Evolutionary conservation across 2,113 vertebrate species (phyloP).

Genomic region (Phyllostomus hastatus): DNA sequence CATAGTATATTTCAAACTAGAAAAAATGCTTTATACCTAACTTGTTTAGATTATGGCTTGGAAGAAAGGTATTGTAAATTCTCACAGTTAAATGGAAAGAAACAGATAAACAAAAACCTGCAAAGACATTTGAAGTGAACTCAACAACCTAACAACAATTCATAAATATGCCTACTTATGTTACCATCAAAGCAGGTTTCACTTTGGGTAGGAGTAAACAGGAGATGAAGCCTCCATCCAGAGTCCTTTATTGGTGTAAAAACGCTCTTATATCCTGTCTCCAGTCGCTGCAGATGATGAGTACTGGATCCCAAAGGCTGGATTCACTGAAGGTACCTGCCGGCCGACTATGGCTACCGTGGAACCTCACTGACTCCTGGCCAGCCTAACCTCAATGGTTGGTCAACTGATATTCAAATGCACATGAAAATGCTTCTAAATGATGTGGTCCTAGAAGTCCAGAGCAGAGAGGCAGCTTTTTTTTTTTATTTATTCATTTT

Average conservation of each 20-base stretch:
- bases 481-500: too few relatives aligned
- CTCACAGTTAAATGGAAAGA: neutral
- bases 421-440: neutral
- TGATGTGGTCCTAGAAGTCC: too few relatives aligned
- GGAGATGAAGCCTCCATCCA: neutral
- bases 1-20: neutral
- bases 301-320: neutral
- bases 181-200: neutral
- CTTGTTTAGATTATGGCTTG: neutral
- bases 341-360: too few relatives aligned
- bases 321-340: neutral
- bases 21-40: neutral
- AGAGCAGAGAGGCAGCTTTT: neutral
- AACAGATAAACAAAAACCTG: neutral
- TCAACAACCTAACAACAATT: neutral
- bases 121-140: neutral
- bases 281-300: neutral
- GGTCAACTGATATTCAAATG: rapidly evolving
- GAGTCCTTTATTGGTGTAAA: neutral
- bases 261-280: neutral
- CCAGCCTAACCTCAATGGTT: neutral
- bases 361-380: neutral
- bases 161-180: neutral
- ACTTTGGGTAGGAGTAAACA: neutral
- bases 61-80: neutral